Evolutionary conservation across 2,797 vertebrate genomes (phyloP).

Genomic region (Mus minutoides): DNA sequence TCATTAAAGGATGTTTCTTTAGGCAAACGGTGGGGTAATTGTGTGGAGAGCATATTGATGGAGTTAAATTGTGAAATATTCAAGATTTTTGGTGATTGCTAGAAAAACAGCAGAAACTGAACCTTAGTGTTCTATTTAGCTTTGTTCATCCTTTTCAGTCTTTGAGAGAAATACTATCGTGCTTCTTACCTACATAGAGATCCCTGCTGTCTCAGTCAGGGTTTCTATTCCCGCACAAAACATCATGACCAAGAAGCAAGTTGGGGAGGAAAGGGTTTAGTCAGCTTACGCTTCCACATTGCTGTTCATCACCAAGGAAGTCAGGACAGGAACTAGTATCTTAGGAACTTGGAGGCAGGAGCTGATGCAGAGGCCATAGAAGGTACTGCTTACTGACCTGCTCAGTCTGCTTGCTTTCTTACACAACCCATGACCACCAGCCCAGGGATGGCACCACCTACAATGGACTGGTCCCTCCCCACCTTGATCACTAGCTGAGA

Average conservation of each 20-base stretch:
- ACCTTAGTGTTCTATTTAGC: not conserved
- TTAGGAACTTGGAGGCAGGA: not conserved
- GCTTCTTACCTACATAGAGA: not conserved
- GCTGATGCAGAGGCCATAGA: not conserved
- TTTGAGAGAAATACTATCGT: not conserved
- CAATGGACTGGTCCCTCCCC: not conserved
- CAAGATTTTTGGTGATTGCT: not conserved
- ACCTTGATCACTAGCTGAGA: not conserved
- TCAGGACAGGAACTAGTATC: not conserved
- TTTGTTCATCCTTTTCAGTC: not conserved
- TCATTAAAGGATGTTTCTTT: constrained; percentile 11
- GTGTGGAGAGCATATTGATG: not conserved
- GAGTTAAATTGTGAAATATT: not conserved
- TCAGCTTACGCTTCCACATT: not conserved
- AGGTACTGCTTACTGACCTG: not conserved
- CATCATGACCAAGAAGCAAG: not conserved
- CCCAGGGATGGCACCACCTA: not conserved
- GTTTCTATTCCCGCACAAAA: not conserved
- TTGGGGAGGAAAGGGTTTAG: not conserved
- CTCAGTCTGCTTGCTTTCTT: not conserved
- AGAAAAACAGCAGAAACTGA: not conserved
- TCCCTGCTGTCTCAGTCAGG: not conserved
- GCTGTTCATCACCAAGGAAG: not conserved
- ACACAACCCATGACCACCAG: not conserved
- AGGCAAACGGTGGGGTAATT: not conserved